These are phyloP conservation scores for Drosophila multiciliata DNA, from an alignment of 2,888 invertebrate species.

Conservation along the genomic window DNA sequence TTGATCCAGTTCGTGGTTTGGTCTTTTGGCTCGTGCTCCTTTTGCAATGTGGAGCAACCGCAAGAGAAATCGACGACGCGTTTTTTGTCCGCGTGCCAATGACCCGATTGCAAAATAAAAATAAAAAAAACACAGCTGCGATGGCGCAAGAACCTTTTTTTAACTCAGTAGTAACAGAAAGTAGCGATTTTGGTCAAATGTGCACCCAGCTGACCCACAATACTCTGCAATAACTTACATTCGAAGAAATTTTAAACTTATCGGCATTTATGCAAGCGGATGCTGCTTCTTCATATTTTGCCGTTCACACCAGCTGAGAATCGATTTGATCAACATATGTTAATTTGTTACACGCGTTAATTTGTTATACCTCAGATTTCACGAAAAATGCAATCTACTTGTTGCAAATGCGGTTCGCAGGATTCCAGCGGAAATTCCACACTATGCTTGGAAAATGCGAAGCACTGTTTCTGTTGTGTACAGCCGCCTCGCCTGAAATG, in stretches of 20 bases:
- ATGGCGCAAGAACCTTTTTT: slow-evolving; percentile 35
- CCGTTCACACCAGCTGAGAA: background rate
- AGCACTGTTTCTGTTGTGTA: slow-evolving; percentile 53
- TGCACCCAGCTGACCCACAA: slow-evolving; percentile 23
- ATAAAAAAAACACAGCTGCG: slow-evolving; percentile 37
- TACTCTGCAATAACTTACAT: background rate
- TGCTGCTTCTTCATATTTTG: background rate
- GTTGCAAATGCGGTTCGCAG: slow-evolving; percentile 30
- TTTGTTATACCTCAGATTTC: background rate
- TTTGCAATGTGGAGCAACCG: slow-evolving; percentile 57
- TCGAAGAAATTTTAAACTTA: background rate
- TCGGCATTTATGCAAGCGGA: too few species aligned
- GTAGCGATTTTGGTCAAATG: slow-evolving; percentile 18
- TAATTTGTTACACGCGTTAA: too few species aligned
- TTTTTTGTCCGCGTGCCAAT: slow-evolving; percentile 63
- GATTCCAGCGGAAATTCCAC: background rate
- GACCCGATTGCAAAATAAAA: slow-evolving; percentile 46
- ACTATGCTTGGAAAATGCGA: slow-evolving; percentile 15
- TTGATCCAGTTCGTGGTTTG: background rate
- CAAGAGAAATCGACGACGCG: slow-evolving; percentile 62
- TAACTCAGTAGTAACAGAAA: slow-evolving; percentile 42
- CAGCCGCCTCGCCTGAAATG: slow-evolving; percentile 41
- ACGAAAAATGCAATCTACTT: slow-evolving; percentile 12
- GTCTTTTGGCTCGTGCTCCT: slow-evolving; percentile 50
- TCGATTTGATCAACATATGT: fast-evolving